Percentiles rank a stretch among this genome's conserved stretches.
Conservation (phyloP, 2,888 invertebrate species). For the Drosophila mulleri region DNA sequence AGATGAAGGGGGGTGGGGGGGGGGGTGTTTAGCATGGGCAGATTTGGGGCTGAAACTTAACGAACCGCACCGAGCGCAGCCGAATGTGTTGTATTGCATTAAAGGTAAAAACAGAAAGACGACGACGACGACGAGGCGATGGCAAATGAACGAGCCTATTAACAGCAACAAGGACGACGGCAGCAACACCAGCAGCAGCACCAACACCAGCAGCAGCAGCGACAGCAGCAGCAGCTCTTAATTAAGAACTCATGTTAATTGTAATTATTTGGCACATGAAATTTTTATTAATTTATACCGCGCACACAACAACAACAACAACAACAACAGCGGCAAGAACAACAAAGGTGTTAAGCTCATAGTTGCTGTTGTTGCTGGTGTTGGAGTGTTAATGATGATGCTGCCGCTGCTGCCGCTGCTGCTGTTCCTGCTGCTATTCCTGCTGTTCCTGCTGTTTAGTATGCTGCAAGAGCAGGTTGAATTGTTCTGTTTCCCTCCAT, state of each 20-base stretch:
- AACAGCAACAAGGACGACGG: constrained; percentile 77
- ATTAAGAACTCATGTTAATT: constrained; percentile 84
- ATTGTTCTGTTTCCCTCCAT: constrained; percentile 35
- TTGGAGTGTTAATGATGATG: constrained; percentile 76
- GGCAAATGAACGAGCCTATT: constrained; percentile 78
- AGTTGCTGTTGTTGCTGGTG: constrained; percentile 42
- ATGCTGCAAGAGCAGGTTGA: constrained; percentile 45
- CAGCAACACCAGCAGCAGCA: constrained; percentile 36
- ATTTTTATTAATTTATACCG: constrained; percentile 83
- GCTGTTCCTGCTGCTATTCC: constrained; percentile 64
- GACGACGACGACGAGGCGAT: constrained; percentile 28
- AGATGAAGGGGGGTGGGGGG: neutral
- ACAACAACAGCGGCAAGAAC: constrained; percentile 39
- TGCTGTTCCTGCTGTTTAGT: constrained; percentile 58
- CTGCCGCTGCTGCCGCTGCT: constrained; percentile 26
- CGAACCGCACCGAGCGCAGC: constrained; percentile 78
- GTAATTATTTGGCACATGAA: constrained; percentile 84
- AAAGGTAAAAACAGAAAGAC: constrained; percentile 59
- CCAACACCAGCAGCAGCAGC: constrained; percentile 15
- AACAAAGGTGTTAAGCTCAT: constrained; percentile 63
- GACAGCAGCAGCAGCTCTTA: constrained; percentile 67
- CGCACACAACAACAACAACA: constrained; percentile 52
- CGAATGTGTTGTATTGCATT: constrained; percentile 79
- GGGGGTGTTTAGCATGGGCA: neutral
- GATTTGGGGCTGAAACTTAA: constrained; percentile 55